Evolutionary conservation across 2,888 invertebrate species (phyloP), one percentile per base, ranked within the genome.

Genomic region (Chrysolina americana): DNA sequence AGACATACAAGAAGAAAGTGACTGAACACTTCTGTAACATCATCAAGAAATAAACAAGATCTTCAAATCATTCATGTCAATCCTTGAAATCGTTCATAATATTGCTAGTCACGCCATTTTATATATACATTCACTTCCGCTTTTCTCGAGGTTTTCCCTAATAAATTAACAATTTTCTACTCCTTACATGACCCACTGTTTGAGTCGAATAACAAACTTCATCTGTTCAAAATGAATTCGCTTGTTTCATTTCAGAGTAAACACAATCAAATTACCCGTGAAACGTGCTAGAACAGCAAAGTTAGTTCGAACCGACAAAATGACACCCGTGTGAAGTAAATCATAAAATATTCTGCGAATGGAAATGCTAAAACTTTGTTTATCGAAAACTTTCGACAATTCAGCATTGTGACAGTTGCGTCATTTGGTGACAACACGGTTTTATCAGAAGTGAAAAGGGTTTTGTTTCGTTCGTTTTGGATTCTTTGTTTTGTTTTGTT

Each of bases 331-430:
- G 59, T 11, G 15, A 36, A 59, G 36, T 36, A 28, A 36, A 59
- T 59, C n/a, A 36, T 59, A 8, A 59, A 59, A 28, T 59, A 59
- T 59, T 15, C 28, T 15, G 59, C 59, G 36, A 59, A 59, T 59
- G 59, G 59, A 59, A 59, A 59, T 36, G 59, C n/a, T 59, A 28
- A 59, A 59, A 59, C 59, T 59, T 59, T 59, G 59, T 59, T 59
- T 59, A 59, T 59, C 15, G 13, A 28, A 36, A 59, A 59, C 59
- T 59, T 59, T 59, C 5, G 59, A 23, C 36, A 13, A 59, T 59
- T 59, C 59, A 59, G 59, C 59, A 59, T 23, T 59, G 59, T 28
- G 59, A 28, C 13, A 13, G 13, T 36, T 36, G 15, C 59, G 59
- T 59, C 36, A 53, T 19, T 11, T 19, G 53, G 53, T 10, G 48